Evolutionary conservation across 2,888 invertebrate genomes (phyloP).

Genomic region (Plutella xylostella): DNA sequence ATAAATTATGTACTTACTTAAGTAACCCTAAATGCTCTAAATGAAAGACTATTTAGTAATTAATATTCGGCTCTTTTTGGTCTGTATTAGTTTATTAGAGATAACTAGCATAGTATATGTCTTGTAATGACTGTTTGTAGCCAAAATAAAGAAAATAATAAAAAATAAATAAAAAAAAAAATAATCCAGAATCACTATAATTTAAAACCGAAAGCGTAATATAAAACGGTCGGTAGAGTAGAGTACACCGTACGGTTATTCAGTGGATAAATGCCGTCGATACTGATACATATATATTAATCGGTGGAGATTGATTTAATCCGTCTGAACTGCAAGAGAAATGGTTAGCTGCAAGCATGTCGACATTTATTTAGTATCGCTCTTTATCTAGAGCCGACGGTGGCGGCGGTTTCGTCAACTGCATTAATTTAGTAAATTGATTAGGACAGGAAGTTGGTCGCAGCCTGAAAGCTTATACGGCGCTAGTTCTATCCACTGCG

Average conservation of each 20-base stretch:
- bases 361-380: slow-evolving; percentile 12
- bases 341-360: slow-evolving; percentile 5
- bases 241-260: neutral
- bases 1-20: no score
- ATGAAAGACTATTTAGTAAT: no score
- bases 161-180: no score
- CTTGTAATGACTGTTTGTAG: no score
- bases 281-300: neutral
- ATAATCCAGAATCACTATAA: no score
- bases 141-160: no score
- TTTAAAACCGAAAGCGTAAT: no score
- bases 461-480: slow-evolving; percentile 35
- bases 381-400: slow-evolving; percentile 9
- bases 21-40: no score
- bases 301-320: slow-evolving; percentile 4
- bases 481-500: slow-evolving; percentile 37
- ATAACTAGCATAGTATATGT: no score
- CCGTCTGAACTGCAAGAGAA: slow-evolving; percentile 2
- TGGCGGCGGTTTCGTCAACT: slow-evolving; percentile 15
- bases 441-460: slow-evolving; percentile 35
- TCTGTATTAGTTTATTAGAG: no score
- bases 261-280: neutral
- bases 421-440: slow-evolving; percentile 35
- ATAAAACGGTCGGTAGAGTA: no score
- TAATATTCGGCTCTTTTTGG: no score